phyloP scores from a whole-genome alignment of 2,113 vertebrate genomes.

The Oceanites oceanicus region DNA sequence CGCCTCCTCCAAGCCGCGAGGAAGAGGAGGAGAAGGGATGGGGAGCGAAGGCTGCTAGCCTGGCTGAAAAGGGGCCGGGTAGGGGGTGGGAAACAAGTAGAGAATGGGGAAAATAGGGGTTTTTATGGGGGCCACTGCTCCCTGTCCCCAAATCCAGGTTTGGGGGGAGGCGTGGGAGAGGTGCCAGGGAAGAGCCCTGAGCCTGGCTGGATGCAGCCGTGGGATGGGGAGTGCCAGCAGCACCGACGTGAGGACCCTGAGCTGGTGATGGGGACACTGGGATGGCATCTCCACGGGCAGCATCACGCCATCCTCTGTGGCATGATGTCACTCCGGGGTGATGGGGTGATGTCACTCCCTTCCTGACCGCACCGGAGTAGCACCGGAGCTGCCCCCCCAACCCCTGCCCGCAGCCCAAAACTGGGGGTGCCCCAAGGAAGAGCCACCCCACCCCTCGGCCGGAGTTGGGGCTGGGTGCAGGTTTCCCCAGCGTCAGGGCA shows the following conservation, averaged over 20 bases:
- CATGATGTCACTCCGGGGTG: background rate
- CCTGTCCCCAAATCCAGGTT: background rate
- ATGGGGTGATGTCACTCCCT: background rate
- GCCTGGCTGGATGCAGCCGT: background rate
- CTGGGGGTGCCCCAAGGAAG: background rate
- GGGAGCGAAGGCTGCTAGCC: background rate
- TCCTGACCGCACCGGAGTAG: background rate
- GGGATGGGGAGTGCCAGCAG: background rate
- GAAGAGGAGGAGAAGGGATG: background rate
- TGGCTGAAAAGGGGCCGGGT: background rate
- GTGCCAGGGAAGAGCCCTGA: background rate
- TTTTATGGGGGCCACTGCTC: background rate
- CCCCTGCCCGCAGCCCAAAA: background rate
- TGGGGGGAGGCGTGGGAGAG: background rate
- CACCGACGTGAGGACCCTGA: background rate
- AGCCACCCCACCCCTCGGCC: background rate
- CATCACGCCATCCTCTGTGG: no score
- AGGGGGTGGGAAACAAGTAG: background rate
- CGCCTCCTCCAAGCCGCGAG: background rate
- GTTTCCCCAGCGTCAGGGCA: background rate
- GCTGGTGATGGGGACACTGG: background rate
- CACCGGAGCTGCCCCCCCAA: background rate
- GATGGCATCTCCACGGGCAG: background rate
- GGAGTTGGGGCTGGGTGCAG: background rate
- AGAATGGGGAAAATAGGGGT: background rate